Evolutionary conservation across 2,888 invertebrate species (phyloP), one percentile per base, ranked within the genome.

Genomic region (Euspilapteryx auroguttella): DNA sequence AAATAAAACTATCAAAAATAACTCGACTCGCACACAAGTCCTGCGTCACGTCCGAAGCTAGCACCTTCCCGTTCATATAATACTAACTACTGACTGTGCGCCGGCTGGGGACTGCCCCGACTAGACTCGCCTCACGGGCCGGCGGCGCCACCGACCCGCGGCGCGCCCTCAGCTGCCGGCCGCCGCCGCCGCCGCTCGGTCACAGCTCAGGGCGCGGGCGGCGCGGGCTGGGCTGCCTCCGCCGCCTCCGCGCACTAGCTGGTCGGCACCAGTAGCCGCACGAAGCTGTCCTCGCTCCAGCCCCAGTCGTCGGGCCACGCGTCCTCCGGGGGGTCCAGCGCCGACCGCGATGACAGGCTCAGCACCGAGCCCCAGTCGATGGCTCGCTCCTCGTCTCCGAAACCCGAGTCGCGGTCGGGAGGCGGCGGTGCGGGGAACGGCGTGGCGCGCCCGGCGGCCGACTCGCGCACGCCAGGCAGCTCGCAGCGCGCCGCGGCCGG

Each of bases 301-400:
- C 79, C 78, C 55, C 80, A 77, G 47, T 80, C 78, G 62, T 81
- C 75, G 65, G 79, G 75, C 59, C 85, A 86, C 41, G 89, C 75
- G 73, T 90, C 89, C 65, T 88, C 89, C 69, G 87, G 63, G 38
- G 89, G 89, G 65, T 91, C 91, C 32, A 91, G 78, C 54, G 90
- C 90, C 34, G 89, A 89, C 52, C 91, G 89, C 40, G 89, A 89
- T 42, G 89, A 88, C 27, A 93, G 80, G 54, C 89, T 90, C 38
- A 93, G 79, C 46, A 93, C 92, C 28, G 91, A 91, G 56, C 92
- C 89, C 93, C 93, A 93, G 71, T 92, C 92, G 63, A 93, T 92
- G 45, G 88, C 83, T 42, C 89, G 82, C 56, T 87, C 86, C 45
- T 85, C 85, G 59, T 88, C 88, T 44, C 87, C 87, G 56, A 85